Evolutionary conservation across 2,113 vertebrate species (phyloP).

Genomic region (Chaetodon trifascialis): DNA sequence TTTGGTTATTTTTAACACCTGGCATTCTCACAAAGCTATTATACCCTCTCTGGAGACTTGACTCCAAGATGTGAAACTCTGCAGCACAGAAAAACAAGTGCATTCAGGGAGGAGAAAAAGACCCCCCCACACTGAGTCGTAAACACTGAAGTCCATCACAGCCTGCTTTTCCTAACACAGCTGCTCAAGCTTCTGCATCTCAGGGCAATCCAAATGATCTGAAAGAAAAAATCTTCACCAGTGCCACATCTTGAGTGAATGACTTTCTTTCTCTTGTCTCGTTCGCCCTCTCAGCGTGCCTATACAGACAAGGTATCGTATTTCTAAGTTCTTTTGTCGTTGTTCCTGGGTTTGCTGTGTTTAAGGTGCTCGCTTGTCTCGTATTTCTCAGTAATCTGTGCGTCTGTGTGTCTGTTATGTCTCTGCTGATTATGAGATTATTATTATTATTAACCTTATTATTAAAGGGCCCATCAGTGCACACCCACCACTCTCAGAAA

Average conservation of each 20-base stretch:
- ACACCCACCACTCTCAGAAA: not conserved
- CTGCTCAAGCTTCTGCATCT: not conserved
- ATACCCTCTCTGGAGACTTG: not conserved
- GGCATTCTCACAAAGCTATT: not conserved
- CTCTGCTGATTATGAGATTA: too few relatives aligned
- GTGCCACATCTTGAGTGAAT: slow-evolving; percentile 24
- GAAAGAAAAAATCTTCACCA: not conserved
- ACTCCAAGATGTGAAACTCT: slow-evolving; percentile 10
- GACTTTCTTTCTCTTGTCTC: slow-evolving; percentile 51
- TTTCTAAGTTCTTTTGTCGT: slow-evolving; percentile 53
- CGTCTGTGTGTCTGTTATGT: not conserved
- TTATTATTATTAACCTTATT: too few relatives aligned
- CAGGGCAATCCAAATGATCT: not conserved
- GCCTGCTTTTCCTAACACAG: not conserved
- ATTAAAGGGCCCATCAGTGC: not conserved
- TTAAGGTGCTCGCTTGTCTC: slow-evolving; percentile 35
- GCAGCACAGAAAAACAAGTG: slow-evolving; percentile 2
- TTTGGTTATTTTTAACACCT: not conserved
- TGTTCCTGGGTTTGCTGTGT: slow-evolving; percentile 42
- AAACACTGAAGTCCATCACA: slow-evolving; percentile 22
- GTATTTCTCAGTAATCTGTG: slow-evolving; percentile 11
- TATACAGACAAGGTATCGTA: slow-evolving; percentile 72
- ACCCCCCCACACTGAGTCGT: not conserved
- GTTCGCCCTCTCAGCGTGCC: slow-evolving; percentile 62
- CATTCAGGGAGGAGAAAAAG: slow-evolving; percentile 5